Conservation (phyloP, 2,888 invertebrate species). For the Drosophila acutilabella region DNA sequence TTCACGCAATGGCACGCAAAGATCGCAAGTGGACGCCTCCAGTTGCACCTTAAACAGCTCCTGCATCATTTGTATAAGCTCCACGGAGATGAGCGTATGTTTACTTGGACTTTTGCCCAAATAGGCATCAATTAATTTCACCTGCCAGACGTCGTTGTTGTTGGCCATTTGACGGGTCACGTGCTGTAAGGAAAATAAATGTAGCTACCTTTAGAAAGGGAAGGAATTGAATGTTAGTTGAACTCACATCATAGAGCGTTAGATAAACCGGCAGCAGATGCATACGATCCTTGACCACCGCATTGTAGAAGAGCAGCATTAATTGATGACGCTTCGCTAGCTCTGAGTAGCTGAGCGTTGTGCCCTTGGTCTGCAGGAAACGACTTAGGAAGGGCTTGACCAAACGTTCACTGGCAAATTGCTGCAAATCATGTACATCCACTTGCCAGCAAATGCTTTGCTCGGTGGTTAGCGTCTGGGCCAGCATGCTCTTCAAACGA, state of each 20-base stretch:
- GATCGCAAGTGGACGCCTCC: constrained; percentile 65
- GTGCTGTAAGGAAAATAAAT: constrained; percentile 49
- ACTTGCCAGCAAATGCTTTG: constrained; percentile 85
- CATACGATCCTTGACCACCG: constrained; percentile 92
- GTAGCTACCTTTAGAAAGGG: not conserved
- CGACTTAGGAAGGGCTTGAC: constrained; percentile 90
- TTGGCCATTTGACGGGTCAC: constrained; percentile 65
- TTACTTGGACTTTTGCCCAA: constrained; percentile 48
- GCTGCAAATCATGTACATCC: constrained; percentile 88
- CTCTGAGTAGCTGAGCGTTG: constrained; percentile 77
- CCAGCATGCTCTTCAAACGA: constrained; percentile 91
- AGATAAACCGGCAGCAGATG: constrained; percentile 91
- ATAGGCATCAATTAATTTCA: constrained; percentile 89
- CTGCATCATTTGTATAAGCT: constrained; percentile 82
- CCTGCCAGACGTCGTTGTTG: constrained; percentile 89
- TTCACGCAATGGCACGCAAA: constrained; percentile 73
- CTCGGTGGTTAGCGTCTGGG: constrained; percentile 92
- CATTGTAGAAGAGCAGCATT: constrained; percentile 91
- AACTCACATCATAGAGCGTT: constrained; percentile 88
- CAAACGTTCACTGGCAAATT: constrained; percentile 91
- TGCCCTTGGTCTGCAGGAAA: constrained; percentile 86
- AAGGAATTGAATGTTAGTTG: no score
- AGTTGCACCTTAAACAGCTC: constrained; percentile 78
- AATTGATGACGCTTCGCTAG: constrained; percentile 87
- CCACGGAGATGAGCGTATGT: constrained; percentile 80